Percentiles rank a stretch among this genome's conserved stretches.
These are phyloP conservation scores for Apeira syringaria DNA, from an alignment of 2,888 invertebrate genomes.

Conservation along the genomic window DNA sequence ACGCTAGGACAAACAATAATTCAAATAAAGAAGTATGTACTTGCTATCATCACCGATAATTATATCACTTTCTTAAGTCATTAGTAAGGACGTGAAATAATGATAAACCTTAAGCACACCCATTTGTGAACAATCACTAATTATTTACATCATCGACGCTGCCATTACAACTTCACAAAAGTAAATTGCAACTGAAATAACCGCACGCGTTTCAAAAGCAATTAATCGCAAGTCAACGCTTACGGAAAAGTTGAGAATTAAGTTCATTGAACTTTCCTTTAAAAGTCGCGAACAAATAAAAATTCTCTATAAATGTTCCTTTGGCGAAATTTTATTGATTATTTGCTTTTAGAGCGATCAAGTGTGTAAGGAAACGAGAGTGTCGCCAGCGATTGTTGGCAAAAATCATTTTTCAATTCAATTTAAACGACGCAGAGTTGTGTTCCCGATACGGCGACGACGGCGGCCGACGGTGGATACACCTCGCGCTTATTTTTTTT, in stretches of 20 bases:
- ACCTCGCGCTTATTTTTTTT: constrained; percentile 29
- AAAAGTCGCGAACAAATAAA: constrained; percentile 44
- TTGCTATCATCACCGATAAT: too few species aligned
- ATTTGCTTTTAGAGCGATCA: constrained; percentile 65
- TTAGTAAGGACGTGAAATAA: too few species aligned
- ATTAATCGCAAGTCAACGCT: constrained; percentile 40
- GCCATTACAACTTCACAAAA: constrained; percentile 7
- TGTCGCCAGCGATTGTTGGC: constrained; percentile 69
- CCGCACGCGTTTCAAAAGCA: constrained; percentile 34
- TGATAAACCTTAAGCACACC: too few species aligned
- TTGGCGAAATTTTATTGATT: constrained; percentile 56
- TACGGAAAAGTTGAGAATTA: constrained; percentile 38
- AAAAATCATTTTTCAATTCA: constrained; percentile 81
- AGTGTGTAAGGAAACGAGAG: constrained; percentile 65
- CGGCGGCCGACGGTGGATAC: constrained; percentile 40
- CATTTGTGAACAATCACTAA: not conserved
- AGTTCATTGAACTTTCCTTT: constrained; percentile 43
- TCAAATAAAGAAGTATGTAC: too few species aligned
- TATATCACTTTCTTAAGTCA: too few species aligned
- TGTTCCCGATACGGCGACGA: constrained; percentile 46
- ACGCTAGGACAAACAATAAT: too few species aligned
- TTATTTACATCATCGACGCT: not conserved
- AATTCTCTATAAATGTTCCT: constrained; percentile 52
- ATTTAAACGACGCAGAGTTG: constrained; percentile 75
- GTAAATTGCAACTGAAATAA: constrained; percentile 32